Evolutionary conservation across 2,797 vertebrate species (phyloP).

Genomic region (Melanotaenia trifasciata): DNA sequence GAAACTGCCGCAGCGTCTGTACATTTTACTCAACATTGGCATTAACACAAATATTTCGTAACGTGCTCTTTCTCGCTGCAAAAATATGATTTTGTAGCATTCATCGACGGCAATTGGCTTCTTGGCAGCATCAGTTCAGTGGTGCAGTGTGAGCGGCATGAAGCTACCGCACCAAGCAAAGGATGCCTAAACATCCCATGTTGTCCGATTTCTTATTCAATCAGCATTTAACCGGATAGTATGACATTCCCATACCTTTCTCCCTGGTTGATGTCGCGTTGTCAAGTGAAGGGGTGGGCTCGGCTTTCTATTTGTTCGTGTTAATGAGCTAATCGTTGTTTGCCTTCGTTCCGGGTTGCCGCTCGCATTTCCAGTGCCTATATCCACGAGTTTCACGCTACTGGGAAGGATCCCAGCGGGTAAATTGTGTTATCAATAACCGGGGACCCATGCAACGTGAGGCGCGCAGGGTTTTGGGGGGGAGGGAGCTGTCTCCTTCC

Average conservation of each 20-base stretch:
- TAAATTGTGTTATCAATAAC: slow-evolving; percentile 81
- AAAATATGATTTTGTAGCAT: slow-evolving; percentile 64
- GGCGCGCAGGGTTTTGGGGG: slow-evolving; percentile 73
- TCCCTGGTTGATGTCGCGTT: slow-evolving; percentile 80
- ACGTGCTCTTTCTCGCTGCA: slow-evolving; percentile 55
- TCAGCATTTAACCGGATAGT: slow-evolving; percentile 57
- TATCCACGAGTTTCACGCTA: slow-evolving; percentile 69
- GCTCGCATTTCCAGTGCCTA: slow-evolving; percentile 48
- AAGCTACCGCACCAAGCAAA: slow-evolving; percentile 53
- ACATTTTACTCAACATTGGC: slow-evolving; percentile 64
- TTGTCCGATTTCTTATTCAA: slow-evolving; percentile 43
- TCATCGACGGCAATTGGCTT: slow-evolving; percentile 62
- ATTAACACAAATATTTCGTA: slow-evolving; percentile 60
- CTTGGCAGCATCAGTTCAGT: slow-evolving; percentile 58
- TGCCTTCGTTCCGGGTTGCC: slow-evolving; percentile 38
- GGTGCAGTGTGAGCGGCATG: slow-evolving; percentile 70
- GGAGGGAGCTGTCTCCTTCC: slow-evolving; percentile 84
- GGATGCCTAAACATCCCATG: slow-evolving; percentile 36
- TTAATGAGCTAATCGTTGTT: slow-evolving; percentile 52
- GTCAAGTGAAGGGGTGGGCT: slow-evolving; percentile 82
- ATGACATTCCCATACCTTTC: slow-evolving; percentile 83
- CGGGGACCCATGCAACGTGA: slow-evolving; percentile 82
- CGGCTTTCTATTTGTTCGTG: slow-evolving; percentile 67
- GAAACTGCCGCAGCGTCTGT: slow-evolving; percentile 83
- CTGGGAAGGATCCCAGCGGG: slow-evolving; percentile 80